Evolutionary conservation across 2,888 invertebrate genomes (phyloP).

Genomic region (Mimas tiliae): DNA sequence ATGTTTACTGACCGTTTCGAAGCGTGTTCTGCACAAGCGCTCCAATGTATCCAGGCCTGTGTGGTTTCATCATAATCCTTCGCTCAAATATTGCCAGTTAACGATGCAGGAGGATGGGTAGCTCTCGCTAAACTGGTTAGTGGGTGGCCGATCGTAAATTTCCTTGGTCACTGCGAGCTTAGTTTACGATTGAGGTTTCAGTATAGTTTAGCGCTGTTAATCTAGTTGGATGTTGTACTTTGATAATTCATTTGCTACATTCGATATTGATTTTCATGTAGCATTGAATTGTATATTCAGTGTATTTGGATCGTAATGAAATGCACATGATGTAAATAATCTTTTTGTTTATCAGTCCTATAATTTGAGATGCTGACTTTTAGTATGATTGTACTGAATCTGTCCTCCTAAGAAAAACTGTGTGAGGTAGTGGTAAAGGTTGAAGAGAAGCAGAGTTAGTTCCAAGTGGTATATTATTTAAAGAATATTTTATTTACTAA

Average conservation of each 20-base stretch:
- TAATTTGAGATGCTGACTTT: no score
- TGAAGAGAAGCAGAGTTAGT: no score
- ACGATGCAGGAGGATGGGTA: constrained; percentile 14
- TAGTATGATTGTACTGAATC: no score
- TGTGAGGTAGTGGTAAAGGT: no score
- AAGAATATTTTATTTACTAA: no score
- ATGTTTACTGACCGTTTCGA: constrained; percentile 23
- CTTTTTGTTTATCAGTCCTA: no score
- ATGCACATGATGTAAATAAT: no score
- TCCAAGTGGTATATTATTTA: no score
- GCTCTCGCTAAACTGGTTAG: constrained; percentile 40
- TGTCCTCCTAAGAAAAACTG: no score
- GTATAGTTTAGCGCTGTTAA: constrained; percentile 48
- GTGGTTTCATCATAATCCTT: constrained; percentile 27
- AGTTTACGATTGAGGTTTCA: constrained; percentile 53
- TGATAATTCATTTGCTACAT: constrained; percentile 17
- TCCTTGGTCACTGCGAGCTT: constrained; percentile 43
- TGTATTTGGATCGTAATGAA: not conserved
- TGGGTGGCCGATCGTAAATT: constrained; percentile 51
- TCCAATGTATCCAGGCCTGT: constrained; percentile 45
- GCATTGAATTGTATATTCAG: not conserved
- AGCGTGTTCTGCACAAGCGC: constrained; percentile 26
- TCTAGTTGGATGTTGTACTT: constrained; percentile 32
- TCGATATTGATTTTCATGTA: constrained; percentile 1
- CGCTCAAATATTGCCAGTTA: constrained; percentile 10